phyloP scores from a whole-genome alignment of 2,888 invertebrate species.

The Drosophila prolongata region DNA sequence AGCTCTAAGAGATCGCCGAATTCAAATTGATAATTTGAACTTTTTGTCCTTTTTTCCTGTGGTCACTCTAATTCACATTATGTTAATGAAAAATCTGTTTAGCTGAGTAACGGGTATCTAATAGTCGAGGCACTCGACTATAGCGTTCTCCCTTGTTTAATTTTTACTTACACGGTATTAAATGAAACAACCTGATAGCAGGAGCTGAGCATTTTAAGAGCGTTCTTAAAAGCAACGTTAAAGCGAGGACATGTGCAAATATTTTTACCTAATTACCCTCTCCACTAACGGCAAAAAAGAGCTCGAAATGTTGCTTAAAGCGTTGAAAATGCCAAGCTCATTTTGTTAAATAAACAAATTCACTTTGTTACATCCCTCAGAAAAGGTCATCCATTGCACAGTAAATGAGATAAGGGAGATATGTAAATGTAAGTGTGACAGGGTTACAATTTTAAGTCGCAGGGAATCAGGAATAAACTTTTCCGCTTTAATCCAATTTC shows the following conservation, averaged over 20 bases:
- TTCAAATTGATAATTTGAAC: no score
- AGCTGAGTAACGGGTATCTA: no score
- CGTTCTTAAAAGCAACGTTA: slow-evolving; percentile 47
- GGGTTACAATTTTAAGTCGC: no score
- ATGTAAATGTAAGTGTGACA: no score
- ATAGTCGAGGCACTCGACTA: no score
- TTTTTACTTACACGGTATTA: slow-evolving; percentile 59
- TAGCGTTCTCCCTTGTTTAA: no score
- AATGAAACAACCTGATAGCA: slow-evolving; percentile 39
- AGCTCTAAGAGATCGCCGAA: no score
- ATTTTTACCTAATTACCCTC: slow-evolving; percentile 74
- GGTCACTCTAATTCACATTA: no score
- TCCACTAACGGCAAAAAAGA: slow-evolving; percentile 28
- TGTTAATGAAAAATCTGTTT: no score
- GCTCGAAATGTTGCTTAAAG: slow-evolving; percentile 48
- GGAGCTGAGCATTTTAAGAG: slow-evolving; percentile 6
- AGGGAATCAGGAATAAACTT: not conserved
- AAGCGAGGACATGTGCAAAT: slow-evolving; percentile 53
- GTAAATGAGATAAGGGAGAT: slow-evolving; percentile 8
- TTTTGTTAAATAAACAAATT: slow-evolving; percentile 75
- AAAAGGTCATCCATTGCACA: not conserved
- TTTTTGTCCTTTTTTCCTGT: no score
- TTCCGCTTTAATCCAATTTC: not conserved
- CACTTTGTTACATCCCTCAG: slow-evolving; percentile 56
- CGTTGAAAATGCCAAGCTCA: slow-evolving; percentile 69